Base-by-base conservation (phyloP, 2,888 invertebrate genomes). In the Drosophila rubida region DNA sequence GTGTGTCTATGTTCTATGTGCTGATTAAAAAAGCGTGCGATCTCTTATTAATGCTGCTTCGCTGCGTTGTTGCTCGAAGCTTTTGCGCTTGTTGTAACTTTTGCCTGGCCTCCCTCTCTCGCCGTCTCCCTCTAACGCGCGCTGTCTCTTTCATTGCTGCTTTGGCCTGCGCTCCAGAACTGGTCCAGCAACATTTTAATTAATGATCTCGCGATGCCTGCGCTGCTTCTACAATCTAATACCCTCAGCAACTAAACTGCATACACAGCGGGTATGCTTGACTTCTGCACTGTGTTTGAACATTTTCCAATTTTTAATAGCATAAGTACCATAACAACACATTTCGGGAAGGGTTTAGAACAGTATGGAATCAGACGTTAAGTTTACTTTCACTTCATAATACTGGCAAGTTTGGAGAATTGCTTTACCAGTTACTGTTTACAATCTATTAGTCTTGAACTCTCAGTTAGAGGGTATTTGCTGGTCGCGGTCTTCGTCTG, bases 131-230 rank as follows among this genome's bases (percentile, higher is more conserved):
- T 9, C 35, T 41, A 2, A 1, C 8, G 1, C 49, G 2, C 1
- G 4, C 2, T 11, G 11, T 3, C 30, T 9, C 22, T n/a, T 1
- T 9, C 13, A 4, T 16, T 49, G 51, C 45, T 30, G 32, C 22
- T 30, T 46, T 70, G 65, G 30, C 58, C 45, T 74, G 69, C 78
- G 72, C 63, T 63, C 57, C 71, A 83, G 80, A 85, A 85, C 85
- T 87, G 85, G 87, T 87, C 85, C 87, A 80, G 80, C 85, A 82
- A 87, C 85, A 82, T 85, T 85, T 87, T 82, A 82, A 85, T 87
- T 87, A 85, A 87, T 87, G 87, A 84, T 87, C 87, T 61, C 60
- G 51, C 74, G 69, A 65, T 55, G 69, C 58, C 62, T 32, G 46
- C 57, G 69, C 59, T 65, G 58, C 69, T 51, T 54, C 58, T 54